Percentiles rank a stretch among this genome's conserved stretches.
Conservation (phyloP, 2,888 invertebrate species). For the Lithosia quadra region DNA sequence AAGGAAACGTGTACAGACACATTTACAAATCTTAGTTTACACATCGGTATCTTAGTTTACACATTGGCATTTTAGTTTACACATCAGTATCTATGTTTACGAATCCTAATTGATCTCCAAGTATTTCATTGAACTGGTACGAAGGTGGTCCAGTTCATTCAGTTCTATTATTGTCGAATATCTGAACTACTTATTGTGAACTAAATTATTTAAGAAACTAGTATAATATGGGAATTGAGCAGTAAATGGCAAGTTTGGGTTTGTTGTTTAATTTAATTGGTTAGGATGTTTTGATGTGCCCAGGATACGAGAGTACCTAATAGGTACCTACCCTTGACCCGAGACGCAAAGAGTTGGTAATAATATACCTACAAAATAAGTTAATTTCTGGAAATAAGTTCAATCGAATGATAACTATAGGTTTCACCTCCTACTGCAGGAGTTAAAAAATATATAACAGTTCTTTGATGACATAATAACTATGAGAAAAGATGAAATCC, state of each 20-base stretch:
- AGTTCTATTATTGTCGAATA: background rate
- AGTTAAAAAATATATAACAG: no score
- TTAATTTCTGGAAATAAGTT: no score
- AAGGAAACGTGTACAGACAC: slow-evolving; percentile 32
- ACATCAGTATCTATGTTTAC: slow-evolving; percentile 50
- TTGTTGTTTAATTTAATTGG: no score
- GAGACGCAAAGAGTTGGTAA: no score
- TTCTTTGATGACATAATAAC: no score
- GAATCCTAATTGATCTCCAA: slow-evolving; percentile 46
- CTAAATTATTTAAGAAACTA: background rate
- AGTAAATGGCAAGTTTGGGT: background rate
- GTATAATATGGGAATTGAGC: background rate
- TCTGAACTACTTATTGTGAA: slow-evolving; percentile 1
- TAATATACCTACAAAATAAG: no score
- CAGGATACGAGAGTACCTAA: no score
- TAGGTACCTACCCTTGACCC: no score
- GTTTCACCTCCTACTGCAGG: no score
- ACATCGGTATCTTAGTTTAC: slow-evolving; percentile 48
- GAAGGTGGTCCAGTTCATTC: background rate
- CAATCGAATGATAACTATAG: no score
- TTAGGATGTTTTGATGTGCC: no score
- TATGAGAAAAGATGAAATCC: no score
- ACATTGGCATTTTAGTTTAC: slow-evolving; percentile 47
- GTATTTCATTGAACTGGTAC: slow-evolving; percentile 41
- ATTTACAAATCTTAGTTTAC: slow-evolving; percentile 45